Conservation (phyloP, 2,113 vertebrate genomes). For the Tragelaphus scriptus region DNA sequence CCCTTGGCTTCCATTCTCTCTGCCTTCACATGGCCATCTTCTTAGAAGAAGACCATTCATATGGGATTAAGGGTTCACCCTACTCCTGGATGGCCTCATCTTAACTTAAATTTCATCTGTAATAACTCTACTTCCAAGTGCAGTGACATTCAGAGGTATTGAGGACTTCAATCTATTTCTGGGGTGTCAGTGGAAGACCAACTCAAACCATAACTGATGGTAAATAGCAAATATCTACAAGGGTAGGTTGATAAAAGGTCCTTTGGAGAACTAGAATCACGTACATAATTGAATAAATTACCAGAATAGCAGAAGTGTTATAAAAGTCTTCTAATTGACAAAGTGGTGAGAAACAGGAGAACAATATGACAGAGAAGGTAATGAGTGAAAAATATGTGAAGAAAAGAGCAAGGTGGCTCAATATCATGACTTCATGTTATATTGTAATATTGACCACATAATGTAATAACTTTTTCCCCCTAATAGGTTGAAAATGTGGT, state of each 20-base stretch:
- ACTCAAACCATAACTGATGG: background rate
- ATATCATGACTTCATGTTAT: background rate
- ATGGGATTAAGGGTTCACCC: background rate
- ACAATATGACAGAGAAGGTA: background rate
- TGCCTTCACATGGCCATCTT: background rate
- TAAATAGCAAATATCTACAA: background rate
- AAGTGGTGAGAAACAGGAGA: background rate
- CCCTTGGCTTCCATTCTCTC: background rate
- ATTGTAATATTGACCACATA: background rate
- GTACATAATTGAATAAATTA: background rate
- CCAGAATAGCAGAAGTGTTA: background rate
- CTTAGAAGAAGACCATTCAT: background rate
- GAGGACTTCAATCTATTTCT: background rate
- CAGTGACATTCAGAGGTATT: background rate
- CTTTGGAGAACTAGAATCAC: background rate
- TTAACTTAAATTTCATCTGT: background rate
- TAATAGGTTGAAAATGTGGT: slow-evolving; percentile 28
- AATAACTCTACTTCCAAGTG: background rate
- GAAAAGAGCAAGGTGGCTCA: background rate
- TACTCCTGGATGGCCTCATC: background rate
- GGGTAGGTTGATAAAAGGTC: background rate
- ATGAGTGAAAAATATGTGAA: background rate
- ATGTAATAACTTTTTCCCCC: background rate
- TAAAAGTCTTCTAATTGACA: background rate
- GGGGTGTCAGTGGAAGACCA: background rate